Conservation (phyloP, 2,113 vertebrate genomes). For the Coptodon rendalli region DNA sequence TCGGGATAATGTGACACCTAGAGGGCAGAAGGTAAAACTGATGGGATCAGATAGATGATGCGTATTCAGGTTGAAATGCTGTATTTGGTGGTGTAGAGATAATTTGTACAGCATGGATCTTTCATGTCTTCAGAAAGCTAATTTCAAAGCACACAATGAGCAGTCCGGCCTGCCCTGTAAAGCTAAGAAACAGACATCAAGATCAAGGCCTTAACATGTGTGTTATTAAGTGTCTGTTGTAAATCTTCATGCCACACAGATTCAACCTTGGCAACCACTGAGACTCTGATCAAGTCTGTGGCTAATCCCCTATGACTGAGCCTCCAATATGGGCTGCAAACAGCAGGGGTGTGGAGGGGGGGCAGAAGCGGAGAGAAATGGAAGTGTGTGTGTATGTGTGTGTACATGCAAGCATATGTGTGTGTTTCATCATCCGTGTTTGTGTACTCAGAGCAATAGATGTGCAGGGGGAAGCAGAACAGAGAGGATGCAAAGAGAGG, state of each 20-base stretch:
- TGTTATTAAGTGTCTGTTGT: slow-evolving; percentile 56
- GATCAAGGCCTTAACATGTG: slow-evolving; percentile 22
- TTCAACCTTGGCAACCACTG: slow-evolving; percentile 43
- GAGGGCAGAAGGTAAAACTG: not conserved
- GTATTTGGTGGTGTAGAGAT: not conserved
- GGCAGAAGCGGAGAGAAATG: not conserved
- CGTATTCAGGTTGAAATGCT: not conserved
- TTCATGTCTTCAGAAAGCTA: not conserved
- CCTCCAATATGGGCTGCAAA: slow-evolving; percentile 43
- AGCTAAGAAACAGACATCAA: slow-evolving; percentile 34
- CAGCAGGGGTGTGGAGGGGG: not conserved
- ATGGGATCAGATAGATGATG: slow-evolving; percentile 14
- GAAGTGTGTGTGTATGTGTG: not conserved
- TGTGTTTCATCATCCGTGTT: slow-evolving; percentile 6
- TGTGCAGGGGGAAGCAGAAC: slow-evolving; percentile 16
- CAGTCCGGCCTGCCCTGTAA: not conserved
- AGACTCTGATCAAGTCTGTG: slow-evolving; percentile 63
- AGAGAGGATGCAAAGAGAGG: slow-evolving; percentile 38
- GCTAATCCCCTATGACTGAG: slow-evolving; percentile 62
- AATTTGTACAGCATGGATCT: not conserved
- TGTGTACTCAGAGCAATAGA: slow-evolving; percentile 19
- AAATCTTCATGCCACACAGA: slow-evolving; percentile 53
- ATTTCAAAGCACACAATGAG: not conserved
- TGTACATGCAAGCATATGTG: not conserved
- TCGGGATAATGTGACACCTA: not conserved